Evolutionary conservation across 2,888 invertebrate species (phyloP), one percentile per base, ranked within the genome.

Genomic region (Tipula unca): DNA sequence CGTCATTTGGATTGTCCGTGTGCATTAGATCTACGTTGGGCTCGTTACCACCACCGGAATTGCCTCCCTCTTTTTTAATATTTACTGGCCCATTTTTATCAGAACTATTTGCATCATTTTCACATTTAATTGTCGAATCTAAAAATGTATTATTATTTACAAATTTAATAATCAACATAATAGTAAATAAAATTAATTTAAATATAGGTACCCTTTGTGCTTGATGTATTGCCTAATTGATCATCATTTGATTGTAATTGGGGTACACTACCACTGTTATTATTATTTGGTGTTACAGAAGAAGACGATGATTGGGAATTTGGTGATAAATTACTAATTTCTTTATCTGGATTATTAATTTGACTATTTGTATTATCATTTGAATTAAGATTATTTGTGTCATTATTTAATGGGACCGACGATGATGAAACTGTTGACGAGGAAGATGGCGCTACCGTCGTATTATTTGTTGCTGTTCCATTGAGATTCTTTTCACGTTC

Each of bases 291-390:
- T 84, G 83, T 29, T 84, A 84, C 29, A n/a, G 83, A 84, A 3
- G 84, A 84, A 32, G 84, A 84, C 3, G 84, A 20, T 84, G 35
- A 36, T 84, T 35, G 35, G 3, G 84, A 36, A 36, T 36, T 84
- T 84, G 84, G 20, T 84, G 85, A 83, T 17, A 83, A 83, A 29
- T 85, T 85, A 39, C 20, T 29, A 25, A 39, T 42, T 29, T 36
- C 42, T 29, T 39, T 39, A 29, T 39, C 39, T 85, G 86, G 87
- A 32, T 87, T 87, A 3, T 87, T 86, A 54, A 87, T 87, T 69
- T 86, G 86, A 86, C 86, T 86, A 10, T 85, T 87, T 39, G 83
- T 86, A 86, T 82, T 85, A 32, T 35, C n/a, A 32, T 29, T 35
- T 83, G 83, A 83, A 83, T 85, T 85, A 85, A 35, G 29, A 84